phyloP scores from a whole-genome alignment of 2,113 vertebrate genomes.

The Tetrax tetrax region DNA sequence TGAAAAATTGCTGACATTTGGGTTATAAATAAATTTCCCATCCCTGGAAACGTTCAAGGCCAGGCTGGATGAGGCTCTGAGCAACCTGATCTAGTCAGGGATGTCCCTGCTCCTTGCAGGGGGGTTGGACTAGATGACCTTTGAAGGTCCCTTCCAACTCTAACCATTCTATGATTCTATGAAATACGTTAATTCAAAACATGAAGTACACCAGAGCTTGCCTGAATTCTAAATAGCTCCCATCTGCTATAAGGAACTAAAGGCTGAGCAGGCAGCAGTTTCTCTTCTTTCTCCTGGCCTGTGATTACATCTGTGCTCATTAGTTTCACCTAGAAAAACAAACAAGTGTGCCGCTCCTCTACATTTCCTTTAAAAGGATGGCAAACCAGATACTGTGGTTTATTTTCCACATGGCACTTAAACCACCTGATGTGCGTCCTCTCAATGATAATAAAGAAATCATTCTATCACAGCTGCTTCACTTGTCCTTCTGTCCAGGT shows the following conservation, averaged over 20 bases:
- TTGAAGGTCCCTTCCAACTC: too few relatives aligned
- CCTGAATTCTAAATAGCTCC: neutral
- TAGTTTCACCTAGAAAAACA: neutral
- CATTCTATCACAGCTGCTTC: neutral
- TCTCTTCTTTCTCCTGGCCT: neutral
- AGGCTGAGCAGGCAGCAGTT: neutral
- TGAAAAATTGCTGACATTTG: neutral
- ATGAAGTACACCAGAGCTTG: neutral
- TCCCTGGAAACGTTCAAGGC: too few relatives aligned
- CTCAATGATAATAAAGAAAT: neutral
- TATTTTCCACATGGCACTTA: neutral
- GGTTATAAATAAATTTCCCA: too few relatives aligned
- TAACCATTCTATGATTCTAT: too few relatives aligned
- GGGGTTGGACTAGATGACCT: too few relatives aligned
- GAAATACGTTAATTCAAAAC: neutral
- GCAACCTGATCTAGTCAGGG: too few relatives aligned
- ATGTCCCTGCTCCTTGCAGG: too few relatives aligned
- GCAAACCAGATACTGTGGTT: neutral
- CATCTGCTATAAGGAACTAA: neutral
- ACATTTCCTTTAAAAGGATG: neutral
- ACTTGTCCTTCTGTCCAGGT: neutral
- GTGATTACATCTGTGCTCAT: neutral
- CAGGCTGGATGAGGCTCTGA: too few relatives aligned
- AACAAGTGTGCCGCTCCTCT: neutral
- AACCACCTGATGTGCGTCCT: neutral